Percentiles rank a stretch among this genome's conserved stretches.
Evolutionary conservation across 2,797 vertebrate genomes (phyloP).

Genomic region (Etheostoma perlongum): DNA sequence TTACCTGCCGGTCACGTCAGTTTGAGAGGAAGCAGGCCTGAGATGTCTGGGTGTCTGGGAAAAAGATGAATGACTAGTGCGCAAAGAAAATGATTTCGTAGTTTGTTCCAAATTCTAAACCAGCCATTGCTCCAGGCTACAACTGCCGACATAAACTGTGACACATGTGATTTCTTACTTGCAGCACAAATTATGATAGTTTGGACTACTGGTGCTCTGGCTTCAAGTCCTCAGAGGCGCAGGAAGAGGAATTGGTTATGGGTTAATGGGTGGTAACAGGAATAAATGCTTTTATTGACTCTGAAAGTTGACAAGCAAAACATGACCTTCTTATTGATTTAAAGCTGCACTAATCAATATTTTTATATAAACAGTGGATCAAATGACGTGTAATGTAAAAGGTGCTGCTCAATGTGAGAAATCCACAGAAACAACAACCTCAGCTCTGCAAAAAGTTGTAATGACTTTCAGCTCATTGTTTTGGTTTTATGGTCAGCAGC

Average conservation of each 20-base stretch:
- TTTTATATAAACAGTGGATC: conserved; percentile 4
- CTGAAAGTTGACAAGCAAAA: conserved; percentile 24
- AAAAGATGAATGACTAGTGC: conserved; percentile 82
- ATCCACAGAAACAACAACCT: not conserved
- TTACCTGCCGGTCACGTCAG: conserved; percentile 77
- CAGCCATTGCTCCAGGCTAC: conserved; percentile 74
- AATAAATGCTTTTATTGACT: conserved; percentile 51
- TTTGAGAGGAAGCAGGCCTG: conserved; percentile 82
- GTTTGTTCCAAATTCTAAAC: conserved; percentile 79
- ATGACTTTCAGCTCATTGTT: conserved; percentile 5
- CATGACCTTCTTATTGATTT: conserved; percentile 1
- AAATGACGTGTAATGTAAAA: conserved; percentile 8
- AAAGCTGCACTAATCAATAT: conserved; percentile 8
- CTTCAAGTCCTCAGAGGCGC: conserved; percentile 56
- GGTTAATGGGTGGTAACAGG: conserved; percentile 44
- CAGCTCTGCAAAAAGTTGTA: not conserved
- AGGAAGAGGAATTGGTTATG: conserved; percentile 59
- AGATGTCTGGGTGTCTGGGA: conserved; percentile 75
- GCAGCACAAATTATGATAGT: conserved; percentile 75
- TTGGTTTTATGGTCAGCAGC: not conserved
- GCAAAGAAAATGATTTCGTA: conserved; percentile 81
- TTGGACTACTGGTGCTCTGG: conserved; percentile 77
- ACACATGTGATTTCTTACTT: conserved; percentile 82
- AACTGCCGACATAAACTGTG: conserved; percentile 80
- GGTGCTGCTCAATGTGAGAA: not conserved